A percentile compares a stretch with the other conserved stretches of the same genome.
These are phyloP conservation scores for Acipenser oxyrinchus DNA, from an alignment of 2,797 vertebrate genomes.

Conservation along the genomic window DNA sequence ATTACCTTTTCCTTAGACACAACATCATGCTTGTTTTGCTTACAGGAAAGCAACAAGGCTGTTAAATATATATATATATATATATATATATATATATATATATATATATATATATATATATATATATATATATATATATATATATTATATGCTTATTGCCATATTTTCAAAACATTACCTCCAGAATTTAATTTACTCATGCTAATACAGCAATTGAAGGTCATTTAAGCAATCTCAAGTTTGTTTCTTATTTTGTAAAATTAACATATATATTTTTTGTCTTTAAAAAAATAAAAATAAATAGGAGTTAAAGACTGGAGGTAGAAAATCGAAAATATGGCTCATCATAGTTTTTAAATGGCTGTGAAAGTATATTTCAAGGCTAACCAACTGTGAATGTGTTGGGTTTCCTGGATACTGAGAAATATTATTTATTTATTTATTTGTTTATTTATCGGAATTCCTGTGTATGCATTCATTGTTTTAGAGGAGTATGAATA, in stretches of 20 bases:
- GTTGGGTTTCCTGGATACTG: conserved; percentile 25
- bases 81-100: conserved; percentile 10
- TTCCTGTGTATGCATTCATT: conserved; percentile 23
- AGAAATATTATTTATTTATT: conserved; percentile 15
- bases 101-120: neutral
- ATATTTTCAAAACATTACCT: too few relatives aligned
- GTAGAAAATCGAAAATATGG: too few relatives aligned
- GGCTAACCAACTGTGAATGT: conserved; percentile 32
- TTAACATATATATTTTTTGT: too few relatives aligned
- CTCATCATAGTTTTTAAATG: conserved; percentile 47
- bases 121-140: too few relatives aligned
- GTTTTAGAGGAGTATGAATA: conserved; percentile 37
- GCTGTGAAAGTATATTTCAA: conserved; percentile 36
- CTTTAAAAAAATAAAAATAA: too few relatives aligned
- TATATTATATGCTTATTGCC: too few relatives aligned
- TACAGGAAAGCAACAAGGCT: neutral
- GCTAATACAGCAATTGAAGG: too few relatives aligned
- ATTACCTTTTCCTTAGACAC: neutral
- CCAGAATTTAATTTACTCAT: too few relatives aligned
- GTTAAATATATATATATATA: conserved; percentile 10
- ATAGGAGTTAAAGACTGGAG: too few relatives aligned
- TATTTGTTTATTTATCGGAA: conserved; percentile 21
- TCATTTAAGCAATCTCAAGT: too few relatives aligned
- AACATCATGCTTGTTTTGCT: conserved; percentile 8
- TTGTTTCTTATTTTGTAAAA: too few relatives aligned